phyloP scores from a whole-genome alignment of 1,140 invertebrate species.

The Ylistrum balloti region DNA sequence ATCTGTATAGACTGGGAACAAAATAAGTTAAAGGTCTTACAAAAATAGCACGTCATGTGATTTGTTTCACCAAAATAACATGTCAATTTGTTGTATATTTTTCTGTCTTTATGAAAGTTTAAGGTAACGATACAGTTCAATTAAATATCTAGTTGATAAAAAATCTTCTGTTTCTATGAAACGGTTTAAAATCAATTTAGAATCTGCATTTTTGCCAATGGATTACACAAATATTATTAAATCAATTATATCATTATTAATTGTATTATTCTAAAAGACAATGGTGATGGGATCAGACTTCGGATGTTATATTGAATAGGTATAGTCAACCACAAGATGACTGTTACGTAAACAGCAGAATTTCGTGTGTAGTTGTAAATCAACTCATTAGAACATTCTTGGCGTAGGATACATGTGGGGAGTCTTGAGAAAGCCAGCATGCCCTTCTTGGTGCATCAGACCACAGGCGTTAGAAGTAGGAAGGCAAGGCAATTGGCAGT shows the following conservation, averaged over 20 bases:
- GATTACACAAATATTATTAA: too few species aligned
- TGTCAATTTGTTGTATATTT: too few species aligned
- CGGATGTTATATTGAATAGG: background rate
- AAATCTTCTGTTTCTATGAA: too few species aligned
- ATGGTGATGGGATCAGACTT: background rate
- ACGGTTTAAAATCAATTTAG: too few species aligned
- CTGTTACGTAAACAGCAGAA: background rate
- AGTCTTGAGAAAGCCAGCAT: slow-evolving; percentile 37
- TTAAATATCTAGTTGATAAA: too few species aligned
- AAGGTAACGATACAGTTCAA: too few species aligned
- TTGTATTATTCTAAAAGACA: too few species aligned
- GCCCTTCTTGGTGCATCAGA: background rate
- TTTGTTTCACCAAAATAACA: background rate
- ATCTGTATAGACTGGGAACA: background rate
- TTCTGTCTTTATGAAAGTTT: too few species aligned
- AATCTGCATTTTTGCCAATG: too few species aligned
- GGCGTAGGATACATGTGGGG: slow-evolving; percentile 3
- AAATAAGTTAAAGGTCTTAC: slow-evolving; percentile 22
- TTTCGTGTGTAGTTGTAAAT: slow-evolving; percentile 26
- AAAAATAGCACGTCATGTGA: background rate
- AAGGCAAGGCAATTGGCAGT: background rate
- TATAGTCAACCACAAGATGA: background rate
- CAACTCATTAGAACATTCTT: slow-evolving; percentile 8
- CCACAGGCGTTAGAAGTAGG: background rate
- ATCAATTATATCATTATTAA: too few species aligned